Evolutionary conservation across 2,888 invertebrate species (phyloP).

Genomic region (Cybosia mesomella): DNA sequence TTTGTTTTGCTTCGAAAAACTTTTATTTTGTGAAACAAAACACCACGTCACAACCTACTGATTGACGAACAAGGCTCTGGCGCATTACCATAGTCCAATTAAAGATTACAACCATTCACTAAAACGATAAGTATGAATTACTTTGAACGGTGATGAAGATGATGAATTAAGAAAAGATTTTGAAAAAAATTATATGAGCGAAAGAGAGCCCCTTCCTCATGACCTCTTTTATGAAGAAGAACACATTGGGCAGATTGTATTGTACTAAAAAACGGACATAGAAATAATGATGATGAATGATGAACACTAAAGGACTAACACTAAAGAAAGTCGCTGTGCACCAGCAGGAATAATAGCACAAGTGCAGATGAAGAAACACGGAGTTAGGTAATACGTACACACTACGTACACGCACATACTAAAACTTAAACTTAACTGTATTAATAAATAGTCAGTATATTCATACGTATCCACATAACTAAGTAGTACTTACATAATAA

Average conservation of each 20-base stretch:
- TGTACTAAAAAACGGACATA: background rate
- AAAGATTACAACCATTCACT: too few species aligned
- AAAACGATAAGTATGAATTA: too few species aligned
- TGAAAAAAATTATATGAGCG: background rate
- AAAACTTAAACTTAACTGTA: background rate
- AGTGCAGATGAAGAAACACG: background rate
- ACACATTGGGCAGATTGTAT: background rate
- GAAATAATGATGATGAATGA: background rate
- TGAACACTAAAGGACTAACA: background rate
- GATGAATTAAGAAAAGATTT: background rate
- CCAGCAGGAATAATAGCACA: background rate
- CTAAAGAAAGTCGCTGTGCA: background rate
- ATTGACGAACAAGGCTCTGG: too few species aligned
- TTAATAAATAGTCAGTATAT: background rate
- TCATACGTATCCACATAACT: background rate
- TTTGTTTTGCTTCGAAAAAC: too few species aligned
- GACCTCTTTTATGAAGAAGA: background rate
- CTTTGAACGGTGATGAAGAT: background rate
- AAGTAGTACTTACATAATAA: background rate
- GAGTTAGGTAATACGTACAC: background rate
- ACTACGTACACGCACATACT: background rate
- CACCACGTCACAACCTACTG: too few species aligned
- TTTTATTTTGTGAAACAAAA: too few species aligned
- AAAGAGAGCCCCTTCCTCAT: too few species aligned
- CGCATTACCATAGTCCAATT: too few species aligned